Evolutionary conservation across 2,888 invertebrate genomes (phyloP).

Genomic region (Synergus japonicus): DNA sequence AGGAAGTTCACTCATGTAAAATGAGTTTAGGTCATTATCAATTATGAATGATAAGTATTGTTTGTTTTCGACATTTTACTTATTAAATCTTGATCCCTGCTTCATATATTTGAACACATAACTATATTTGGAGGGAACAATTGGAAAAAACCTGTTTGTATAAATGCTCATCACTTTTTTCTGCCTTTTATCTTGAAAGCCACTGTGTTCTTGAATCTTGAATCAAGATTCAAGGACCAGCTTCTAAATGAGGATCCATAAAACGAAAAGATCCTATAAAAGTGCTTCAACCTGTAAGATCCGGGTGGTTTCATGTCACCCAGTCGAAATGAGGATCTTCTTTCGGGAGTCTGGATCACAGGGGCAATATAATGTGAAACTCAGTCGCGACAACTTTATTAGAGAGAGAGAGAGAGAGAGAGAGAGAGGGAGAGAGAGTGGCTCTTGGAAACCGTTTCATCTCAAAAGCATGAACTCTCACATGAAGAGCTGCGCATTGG

Average conservation of each 20-base stretch:
- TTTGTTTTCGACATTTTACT: too few relatives aligned
- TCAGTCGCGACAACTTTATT: slow-evolving; percentile 68
- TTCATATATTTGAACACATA: too few relatives aligned
- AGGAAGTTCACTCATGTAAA: too few relatives aligned
- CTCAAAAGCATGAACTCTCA: slow-evolving; percentile 23
- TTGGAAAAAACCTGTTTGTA: not conserved
- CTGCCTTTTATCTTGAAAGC: not conserved
- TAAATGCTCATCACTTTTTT: not conserved
- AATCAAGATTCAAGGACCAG: slow-evolving; percentile 8
- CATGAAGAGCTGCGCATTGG: slow-evolving; percentile 1
- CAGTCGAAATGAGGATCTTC: slow-evolving; percentile 52
- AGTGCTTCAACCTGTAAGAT: slow-evolving; percentile 60
- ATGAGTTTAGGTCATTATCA: not conserved
- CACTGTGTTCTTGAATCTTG: not conserved
- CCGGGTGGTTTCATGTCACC: slow-evolving; percentile 55
- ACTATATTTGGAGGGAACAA: not conserved
- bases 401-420: slow-evolving; percentile 52
- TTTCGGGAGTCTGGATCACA: slow-evolving; percentile 48
- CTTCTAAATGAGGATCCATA: slow-evolving; percentile 60
- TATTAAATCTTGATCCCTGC: too few relatives aligned
- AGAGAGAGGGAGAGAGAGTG: slow-evolving; percentile 52
- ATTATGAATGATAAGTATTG: too few relatives aligned
- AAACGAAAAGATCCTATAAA: slow-evolving; percentile 66
- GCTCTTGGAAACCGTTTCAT: slow-evolving; percentile 14
- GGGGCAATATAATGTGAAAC: slow-evolving; percentile 60